Percentiles rank a stretch among this genome's conserved stretches.
Conservation (phyloP, 2,113 vertebrate species). For the Hydropotes inermis region DNA sequence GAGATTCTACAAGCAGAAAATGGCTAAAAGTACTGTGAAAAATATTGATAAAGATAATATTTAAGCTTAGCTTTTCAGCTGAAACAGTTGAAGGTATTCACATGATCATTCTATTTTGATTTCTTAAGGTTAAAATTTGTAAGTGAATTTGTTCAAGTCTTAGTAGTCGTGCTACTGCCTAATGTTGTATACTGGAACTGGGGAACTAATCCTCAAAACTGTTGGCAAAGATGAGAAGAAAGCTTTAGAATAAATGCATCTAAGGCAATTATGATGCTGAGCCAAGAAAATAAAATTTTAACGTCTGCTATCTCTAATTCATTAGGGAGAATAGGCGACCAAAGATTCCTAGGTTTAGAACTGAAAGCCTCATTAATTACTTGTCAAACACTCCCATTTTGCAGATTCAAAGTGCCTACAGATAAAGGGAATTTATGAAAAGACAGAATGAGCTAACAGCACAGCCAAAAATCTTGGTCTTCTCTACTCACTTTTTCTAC, state of each 20-base stretch:
- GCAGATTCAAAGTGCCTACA: not conserved
- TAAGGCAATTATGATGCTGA: not conserved
- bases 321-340: not conserved
- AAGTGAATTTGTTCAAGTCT: not conserved
- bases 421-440: not conserved
- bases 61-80: not conserved
- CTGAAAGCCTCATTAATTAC: not conserved
- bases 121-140: not conserved
- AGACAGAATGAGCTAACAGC: not conserved
- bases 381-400: not conserved
- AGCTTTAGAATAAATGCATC: not conserved
- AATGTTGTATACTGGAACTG: not conserved
- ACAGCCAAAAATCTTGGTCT: not conserved
- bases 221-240: not conserved
- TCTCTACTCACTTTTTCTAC: not conserved
- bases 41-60: not conserved
- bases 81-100: not conserved
- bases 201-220: not conserved
- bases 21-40: not conserved
- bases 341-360: not conserved
- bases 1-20: not conserved
- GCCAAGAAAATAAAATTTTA: not conserved
- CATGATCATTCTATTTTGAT: not conserved
- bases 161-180: not conserved
- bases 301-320: not conserved